Evolutionary conservation across 2,797 vertebrate species (phyloP).

Genomic region (Pteropus rufus): DNA sequence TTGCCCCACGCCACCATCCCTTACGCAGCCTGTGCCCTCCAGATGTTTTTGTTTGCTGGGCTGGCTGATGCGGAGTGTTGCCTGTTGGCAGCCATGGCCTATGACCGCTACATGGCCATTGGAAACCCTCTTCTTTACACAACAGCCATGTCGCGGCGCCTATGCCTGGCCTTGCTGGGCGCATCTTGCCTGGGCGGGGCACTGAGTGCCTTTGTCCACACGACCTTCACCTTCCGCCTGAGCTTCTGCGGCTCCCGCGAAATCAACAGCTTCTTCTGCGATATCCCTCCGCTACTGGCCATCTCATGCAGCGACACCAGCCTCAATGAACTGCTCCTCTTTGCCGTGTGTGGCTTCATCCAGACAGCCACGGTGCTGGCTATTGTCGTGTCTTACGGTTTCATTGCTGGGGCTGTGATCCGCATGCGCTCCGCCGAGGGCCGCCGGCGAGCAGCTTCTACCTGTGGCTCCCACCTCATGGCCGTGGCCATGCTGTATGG

Average conservation of each 20-base stretch:
- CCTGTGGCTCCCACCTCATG: slow-evolving; percentile 76
- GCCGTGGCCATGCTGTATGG: slow-evolving; percentile 74
- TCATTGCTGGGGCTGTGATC: slow-evolving; percentile 70
- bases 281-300: slow-evolving; percentile 79
- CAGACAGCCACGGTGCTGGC: slow-evolving; percentile 72
- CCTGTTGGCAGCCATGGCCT: slow-evolving; percentile 78
- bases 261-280: slow-evolving; percentile 81
- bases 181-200: slow-evolving; percentile 66
- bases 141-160: slow-evolving; percentile 54
- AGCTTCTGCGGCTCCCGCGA: slow-evolving; percentile 74
- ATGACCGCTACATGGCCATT: slow-evolving; percentile 78
- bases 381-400: slow-evolving; percentile 74
- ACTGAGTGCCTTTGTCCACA: slow-evolving; percentile 76
- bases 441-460: slow-evolving; percentile 71
- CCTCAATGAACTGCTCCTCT: slow-evolving; percentile 75
- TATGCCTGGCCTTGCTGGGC: slow-evolving; percentile 68
- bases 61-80: slow-evolving; percentile 74
- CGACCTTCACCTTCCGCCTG: slow-evolving; percentile 75
- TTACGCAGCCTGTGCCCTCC: slow-evolving; percentile 67
- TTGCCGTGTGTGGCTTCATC: slow-evolving; percentile 76
- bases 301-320: slow-evolving; percentile 78
- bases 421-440: slow-evolving; percentile 65
- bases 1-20: slow-evolving; percentile 58
- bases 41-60: slow-evolving; percentile 73
- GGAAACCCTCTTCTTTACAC: slow-evolving; percentile 76